phyloP scores from a whole-genome alignment of 1,140 invertebrate genomes.

The Drosophila cardini region DNA sequence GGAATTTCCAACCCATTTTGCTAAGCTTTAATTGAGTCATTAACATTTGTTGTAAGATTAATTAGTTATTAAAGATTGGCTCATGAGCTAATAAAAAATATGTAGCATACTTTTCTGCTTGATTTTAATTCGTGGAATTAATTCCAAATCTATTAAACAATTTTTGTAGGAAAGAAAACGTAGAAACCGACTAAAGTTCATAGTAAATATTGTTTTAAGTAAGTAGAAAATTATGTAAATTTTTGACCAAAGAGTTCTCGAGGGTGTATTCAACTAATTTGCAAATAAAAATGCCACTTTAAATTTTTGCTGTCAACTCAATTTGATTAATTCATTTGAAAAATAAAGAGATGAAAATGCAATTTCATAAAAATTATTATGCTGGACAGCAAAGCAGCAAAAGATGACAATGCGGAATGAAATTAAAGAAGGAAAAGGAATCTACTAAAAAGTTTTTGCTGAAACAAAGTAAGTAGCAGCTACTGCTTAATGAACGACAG shows the following conservation, averaged over 20 bases:
- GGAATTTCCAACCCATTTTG: slow-evolving; percentile 5
- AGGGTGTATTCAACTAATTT: not conserved
- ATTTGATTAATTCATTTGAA: slow-evolving; percentile 25
- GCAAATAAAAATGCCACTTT: not conserved
- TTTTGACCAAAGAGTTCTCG: too few species aligned
- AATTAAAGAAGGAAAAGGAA: slow-evolving; percentile 25
- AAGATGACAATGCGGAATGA: slow-evolving; percentile 34
- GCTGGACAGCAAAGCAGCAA: slow-evolving; percentile 31
- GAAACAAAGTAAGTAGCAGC: slow-evolving; percentile 34
- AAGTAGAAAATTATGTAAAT: too few species aligned
- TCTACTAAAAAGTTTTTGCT: not conserved
- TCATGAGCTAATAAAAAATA: too few species aligned
- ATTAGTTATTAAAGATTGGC: too few species aligned
- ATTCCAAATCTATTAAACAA: too few species aligned
- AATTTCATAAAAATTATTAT: slow-evolving; percentile 36
- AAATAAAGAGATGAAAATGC: slow-evolving; percentile 22
- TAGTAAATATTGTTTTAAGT: too few species aligned
- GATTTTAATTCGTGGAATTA: too few species aligned
- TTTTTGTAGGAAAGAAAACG: not conserved
- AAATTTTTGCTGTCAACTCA: slow-evolving; percentile 7
- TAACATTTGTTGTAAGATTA: not conserved
- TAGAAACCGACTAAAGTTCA: not conserved
- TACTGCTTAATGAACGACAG: slow-evolving; percentile 33
- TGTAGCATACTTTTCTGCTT: too few species aligned
- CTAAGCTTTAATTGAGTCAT: not conserved